Percentiles rank a stretch among this genome's conserved stretches.
Evolutionary conservation across 2,797 vertebrate genomes (phyloP).

Genomic region (Enteromius paludinosus): DNA sequence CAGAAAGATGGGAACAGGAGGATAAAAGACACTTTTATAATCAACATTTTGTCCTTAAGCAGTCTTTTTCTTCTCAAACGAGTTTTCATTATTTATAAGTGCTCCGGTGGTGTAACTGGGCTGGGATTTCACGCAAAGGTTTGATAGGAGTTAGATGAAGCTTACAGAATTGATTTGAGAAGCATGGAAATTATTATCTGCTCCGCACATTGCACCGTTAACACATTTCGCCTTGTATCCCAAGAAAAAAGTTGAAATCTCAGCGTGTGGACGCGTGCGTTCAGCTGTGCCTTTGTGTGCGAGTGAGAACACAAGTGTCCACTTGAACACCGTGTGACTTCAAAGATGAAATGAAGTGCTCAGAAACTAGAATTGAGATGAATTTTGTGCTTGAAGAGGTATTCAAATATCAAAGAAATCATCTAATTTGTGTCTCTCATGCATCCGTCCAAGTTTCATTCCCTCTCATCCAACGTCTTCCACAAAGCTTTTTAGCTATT

Average conservation of each 20-base stretch:
- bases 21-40: conserved; percentile 89
- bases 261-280: conserved; percentile 1
- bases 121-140: conserved; percentile 86
- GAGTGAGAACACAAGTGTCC: conserved; percentile 32
- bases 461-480: conserved; percentile 1
- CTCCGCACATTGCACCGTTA: conserved; percentile 78
- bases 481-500: conserved; percentile 10
- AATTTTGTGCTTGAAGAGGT: conserved; percentile 25
- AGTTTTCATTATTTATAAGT: conserved; percentile 99
- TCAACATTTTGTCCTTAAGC: conserved; percentile 89
- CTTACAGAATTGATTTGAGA: conserved; percentile 98
- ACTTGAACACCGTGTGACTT: conserved; percentile 28
- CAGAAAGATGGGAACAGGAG: conserved; percentile 80
- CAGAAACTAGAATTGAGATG: conserved; percentile 27
- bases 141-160: conserved; percentile 92
- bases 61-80: conserved; percentile 89
- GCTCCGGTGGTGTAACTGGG: conserved; percentile 92
- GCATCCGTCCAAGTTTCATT: not conserved
- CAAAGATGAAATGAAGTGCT: conserved; percentile 45
- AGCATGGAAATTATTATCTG: conserved; percentile 98
- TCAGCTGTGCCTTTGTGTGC: conserved; percentile 24
- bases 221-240: conserved; percentile 47
- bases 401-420: conserved; percentile 40
- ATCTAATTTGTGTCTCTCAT: conserved; percentile 21
- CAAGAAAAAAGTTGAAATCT: conserved; percentile 43